Conservation (phyloP, 2,113 vertebrate species). For the Oncorhynchus kisutch region DNA sequence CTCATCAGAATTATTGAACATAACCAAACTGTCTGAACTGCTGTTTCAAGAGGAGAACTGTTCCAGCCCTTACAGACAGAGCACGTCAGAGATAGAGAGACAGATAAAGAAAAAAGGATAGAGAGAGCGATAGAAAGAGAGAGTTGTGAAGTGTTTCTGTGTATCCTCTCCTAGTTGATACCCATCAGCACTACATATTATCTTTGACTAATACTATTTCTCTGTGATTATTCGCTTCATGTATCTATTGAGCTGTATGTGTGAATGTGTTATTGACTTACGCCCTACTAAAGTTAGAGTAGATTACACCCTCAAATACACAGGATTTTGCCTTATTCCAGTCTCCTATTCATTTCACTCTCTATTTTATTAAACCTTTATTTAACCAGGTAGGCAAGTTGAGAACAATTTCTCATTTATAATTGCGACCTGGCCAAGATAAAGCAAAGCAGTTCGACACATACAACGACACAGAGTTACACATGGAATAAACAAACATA, state of each 20-base stretch:
- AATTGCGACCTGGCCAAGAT: too few relatives aligned
- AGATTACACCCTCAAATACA: slow-evolving; percentile 35
- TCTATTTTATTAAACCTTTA: not conserved
- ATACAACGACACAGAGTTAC: too few relatives aligned
- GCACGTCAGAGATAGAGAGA: not conserved
- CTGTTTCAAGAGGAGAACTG: not conserved
- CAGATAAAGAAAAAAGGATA: not conserved
- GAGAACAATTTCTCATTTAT: too few relatives aligned
- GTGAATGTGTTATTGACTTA: not conserved
- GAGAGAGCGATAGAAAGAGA: not conserved
- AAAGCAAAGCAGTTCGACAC: too few relatives aligned
- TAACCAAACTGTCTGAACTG: slow-evolving; percentile 7
- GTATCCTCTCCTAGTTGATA: not conserved
- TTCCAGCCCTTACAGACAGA: not conserved
- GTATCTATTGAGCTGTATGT: not conserved
- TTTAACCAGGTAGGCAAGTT: too few relatives aligned
- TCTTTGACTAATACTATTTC: not conserved
- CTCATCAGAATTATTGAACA: slow-evolving; percentile 15
- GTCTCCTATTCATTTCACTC: slow-evolving; percentile 7
- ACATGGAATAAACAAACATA: too few relatives aligned
- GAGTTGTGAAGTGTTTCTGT: not conserved
- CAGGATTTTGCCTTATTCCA: slow-evolving; percentile 20
- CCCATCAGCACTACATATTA: not conserved
- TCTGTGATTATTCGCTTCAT: not conserved
- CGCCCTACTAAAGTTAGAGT: slow-evolving; percentile 12